These are phyloP conservation scores for Trichonephila clavata DNA, from an alignment of 1,140 invertebrate species.

Conservation along the genomic window DNA sequence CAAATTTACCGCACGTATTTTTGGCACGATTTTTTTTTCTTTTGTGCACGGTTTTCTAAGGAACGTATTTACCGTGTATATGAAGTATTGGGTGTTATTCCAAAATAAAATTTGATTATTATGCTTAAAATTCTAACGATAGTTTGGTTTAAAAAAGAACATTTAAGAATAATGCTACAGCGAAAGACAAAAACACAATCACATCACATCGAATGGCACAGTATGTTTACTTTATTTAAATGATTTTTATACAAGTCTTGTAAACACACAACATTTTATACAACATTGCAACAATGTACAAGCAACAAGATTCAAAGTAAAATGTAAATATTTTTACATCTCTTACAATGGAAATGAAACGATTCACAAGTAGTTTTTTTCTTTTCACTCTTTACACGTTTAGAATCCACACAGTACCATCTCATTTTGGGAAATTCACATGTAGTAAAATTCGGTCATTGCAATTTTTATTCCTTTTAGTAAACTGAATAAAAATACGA, in stretches of 20 bases:
- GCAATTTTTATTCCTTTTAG: too few species aligned
- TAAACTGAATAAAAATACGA: too few species aligned
- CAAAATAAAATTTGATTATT: too few species aligned
- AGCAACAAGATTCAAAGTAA: slow-evolving; percentile 19
- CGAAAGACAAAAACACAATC: not conserved
- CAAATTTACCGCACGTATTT: too few species aligned
- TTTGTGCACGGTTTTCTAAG: too few species aligned
- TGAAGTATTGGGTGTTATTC: too few species aligned
- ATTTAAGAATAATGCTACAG: not conserved
- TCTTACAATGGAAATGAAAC: not conserved
- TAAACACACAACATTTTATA: slow-evolving; percentile 43
- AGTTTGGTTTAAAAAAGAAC: too few species aligned
- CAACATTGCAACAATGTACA: slow-evolving; percentile 26
- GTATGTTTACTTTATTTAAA: slow-evolving; percentile 30
- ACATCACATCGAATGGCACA: not conserved
- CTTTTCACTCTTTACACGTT: not conserved
- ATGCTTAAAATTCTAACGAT: too few species aligned
- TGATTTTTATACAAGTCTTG: not conserved
- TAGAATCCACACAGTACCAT: not conserved
- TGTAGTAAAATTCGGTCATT: too few species aligned
- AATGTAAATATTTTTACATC: slow-evolving; percentile 22
- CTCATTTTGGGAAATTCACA: not conserved
- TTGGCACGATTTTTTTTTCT: too few species aligned
- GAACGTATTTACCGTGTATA: too few species aligned
- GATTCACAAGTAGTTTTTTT: not conserved